Percentiles rank a stretch among this genome's conserved stretches.
Conservation (phyloP, 2,113 vertebrate species). For the Mastomys coucha region DNA sequence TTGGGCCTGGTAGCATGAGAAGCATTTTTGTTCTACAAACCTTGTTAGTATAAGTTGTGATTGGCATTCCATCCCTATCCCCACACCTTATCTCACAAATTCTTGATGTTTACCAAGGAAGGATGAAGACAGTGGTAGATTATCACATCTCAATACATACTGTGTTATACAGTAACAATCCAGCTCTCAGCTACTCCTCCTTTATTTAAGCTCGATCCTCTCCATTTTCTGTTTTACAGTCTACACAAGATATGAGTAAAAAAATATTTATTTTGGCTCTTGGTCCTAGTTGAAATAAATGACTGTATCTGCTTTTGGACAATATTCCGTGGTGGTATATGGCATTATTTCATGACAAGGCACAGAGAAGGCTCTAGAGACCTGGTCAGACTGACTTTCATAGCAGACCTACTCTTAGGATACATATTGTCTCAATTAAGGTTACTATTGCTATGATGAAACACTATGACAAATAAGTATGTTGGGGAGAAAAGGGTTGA, state of each 20-base stretch:
- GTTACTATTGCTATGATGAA: not conserved
- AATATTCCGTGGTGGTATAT: no score
- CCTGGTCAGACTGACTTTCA: not conserved
- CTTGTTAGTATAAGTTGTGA: not conserved
- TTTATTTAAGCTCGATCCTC: not conserved
- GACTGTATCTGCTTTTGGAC: not conserved
- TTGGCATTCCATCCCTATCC: not conserved
- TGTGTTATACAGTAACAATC: not conserved
- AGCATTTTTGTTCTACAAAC: not conserved
- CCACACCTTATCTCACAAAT: constrained; percentile 20
- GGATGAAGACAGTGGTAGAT: not conserved
- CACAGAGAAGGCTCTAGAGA: not conserved
- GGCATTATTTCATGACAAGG: not conserved
- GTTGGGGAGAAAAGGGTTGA: not conserved
- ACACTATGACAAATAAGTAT: not conserved
- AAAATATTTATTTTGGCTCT: not conserved
- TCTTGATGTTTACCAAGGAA: not conserved
- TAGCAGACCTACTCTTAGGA: not conserved
- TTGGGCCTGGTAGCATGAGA: not conserved
- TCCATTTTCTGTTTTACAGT: not conserved
- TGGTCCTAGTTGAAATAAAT: not conserved
- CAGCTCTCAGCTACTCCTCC: not conserved
- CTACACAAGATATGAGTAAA: not conserved
- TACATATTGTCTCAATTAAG: not conserved
- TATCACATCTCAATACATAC: not conserved